Evolutionary conservation across 1,140 invertebrate species (phyloP).

Genomic region (Cyclargus thomasi): DNA sequence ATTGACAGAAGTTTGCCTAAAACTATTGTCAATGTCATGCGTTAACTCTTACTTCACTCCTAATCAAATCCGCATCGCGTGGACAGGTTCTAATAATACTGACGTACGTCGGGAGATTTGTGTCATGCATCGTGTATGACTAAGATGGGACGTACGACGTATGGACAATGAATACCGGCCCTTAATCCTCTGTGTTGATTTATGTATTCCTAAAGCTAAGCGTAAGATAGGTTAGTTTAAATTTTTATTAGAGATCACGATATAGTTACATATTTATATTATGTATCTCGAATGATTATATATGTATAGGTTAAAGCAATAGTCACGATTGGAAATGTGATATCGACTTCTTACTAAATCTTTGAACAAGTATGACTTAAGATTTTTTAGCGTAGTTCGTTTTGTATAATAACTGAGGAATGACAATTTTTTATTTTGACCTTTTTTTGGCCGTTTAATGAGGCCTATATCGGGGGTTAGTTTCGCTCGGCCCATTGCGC

Average conservation of each 20-base stretch:
- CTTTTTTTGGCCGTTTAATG: too few relatives aligned
- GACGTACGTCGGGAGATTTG: too few relatives aligned
- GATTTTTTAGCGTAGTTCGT: slow-evolving; percentile 6
- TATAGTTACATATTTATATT: slow-evolving; percentile 44
- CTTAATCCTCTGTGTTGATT: slow-evolving; percentile 45
- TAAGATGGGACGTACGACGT: too few relatives aligned
- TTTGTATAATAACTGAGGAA: slow-evolving; percentile 16
- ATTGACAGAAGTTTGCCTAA: too few relatives aligned
- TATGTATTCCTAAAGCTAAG: slow-evolving; percentile 59
- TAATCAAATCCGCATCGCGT: too few relatives aligned
- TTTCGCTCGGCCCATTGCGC: neutral
- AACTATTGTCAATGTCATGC: too few relatives aligned
- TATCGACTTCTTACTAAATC: slow-evolving; percentile 43
- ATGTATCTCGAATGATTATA: slow-evolving; percentile 23
- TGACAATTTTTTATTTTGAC: neutral
- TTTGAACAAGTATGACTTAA: slow-evolving; percentile 22
- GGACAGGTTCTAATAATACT: too few relatives aligned
- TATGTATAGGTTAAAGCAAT: slow-evolving; percentile 42
- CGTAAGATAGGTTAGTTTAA: slow-evolving; percentile 55
- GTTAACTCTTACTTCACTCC: too few relatives aligned
- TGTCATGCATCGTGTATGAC: too few relatives aligned
- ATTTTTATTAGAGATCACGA: slow-evolving; percentile 35
- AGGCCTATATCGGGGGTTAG: neutral
- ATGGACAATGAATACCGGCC: too few relatives aligned
- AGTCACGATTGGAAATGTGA: slow-evolving; percentile 51